Evolutionary conservation across 2,113 vertebrate genomes (phyloP).

Genomic region (Ciconia maguari): DNA sequence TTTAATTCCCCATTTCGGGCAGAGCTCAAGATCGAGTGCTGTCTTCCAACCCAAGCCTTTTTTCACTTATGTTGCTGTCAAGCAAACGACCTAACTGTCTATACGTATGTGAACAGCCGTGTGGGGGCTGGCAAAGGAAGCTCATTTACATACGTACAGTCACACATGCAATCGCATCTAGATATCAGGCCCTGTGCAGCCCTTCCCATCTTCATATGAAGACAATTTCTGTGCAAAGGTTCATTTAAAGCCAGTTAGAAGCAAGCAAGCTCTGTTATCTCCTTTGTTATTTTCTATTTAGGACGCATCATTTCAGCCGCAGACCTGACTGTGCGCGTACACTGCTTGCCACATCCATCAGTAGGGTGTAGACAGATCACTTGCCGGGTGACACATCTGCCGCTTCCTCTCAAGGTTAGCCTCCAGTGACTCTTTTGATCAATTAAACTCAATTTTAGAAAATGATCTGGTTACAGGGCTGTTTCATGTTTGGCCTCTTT

Average conservation of each 20-base stretch:
- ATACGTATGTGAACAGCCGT: not conserved
- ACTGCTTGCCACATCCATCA: not conserved
- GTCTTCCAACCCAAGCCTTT: not conserved
- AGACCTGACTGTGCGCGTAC: rapidly evolving
- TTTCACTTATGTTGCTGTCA: not conserved
- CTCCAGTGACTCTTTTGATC: not conserved
- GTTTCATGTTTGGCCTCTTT: not conserved
- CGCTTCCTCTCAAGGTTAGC: not conserved
- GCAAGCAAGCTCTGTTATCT: not conserved
- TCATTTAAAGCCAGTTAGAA: not conserved
- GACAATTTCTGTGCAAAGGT: not conserved
- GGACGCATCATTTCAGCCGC: not conserved
- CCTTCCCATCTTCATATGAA: not conserved
- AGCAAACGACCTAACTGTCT: not conserved
- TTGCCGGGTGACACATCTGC: not conserved
- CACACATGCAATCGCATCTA: not conserved
- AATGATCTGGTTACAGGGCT: not conserved
- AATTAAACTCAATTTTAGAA: not conserved
- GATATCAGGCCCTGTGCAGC: not conserved
- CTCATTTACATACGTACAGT: not conserved
- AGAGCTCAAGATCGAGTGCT: not conserved
- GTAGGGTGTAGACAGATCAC: not conserved
- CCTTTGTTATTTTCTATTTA: not conserved
- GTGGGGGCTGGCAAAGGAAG: conserved; percentile 24
- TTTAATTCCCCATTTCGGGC: not conserved